A percentile compares a stretch with the other conserved stretches of the same genome.
Conservation (phyloP, 2,888 invertebrate species). For the Drosophila hamatofila region DNA sequence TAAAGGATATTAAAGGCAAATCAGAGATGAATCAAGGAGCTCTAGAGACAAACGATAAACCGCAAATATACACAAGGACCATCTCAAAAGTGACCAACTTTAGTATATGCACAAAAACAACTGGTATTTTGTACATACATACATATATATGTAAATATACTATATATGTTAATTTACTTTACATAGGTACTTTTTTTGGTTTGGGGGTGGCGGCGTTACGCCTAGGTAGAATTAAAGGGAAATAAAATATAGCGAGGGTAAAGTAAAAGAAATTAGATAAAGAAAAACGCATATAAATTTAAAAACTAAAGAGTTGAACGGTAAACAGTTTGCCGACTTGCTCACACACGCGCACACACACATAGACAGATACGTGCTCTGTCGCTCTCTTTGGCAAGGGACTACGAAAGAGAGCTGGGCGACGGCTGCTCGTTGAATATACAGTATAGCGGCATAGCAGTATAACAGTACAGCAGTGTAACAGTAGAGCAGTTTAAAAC, state of each 20-base stretch:
- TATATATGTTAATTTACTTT: slow-evolving; percentile 21
- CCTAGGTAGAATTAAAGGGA: slow-evolving; percentile 16
- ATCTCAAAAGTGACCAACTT: slow-evolving; percentile 96
- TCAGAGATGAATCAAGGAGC: slow-evolving; percentile 24
- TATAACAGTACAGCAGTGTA: neutral
- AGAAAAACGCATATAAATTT: slow-evolving; percentile 8
- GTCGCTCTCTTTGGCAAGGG: slow-evolving; percentile 46
- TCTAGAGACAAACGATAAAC: slow-evolving; percentile 47
- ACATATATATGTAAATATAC: slow-evolving; percentile 4
- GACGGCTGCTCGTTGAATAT: slow-evolving; percentile 26
- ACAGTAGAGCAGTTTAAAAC: neutral
- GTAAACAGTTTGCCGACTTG: slow-evolving; percentile 15
- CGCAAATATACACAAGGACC: slow-evolving; percentile 90
- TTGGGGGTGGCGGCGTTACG: slow-evolving; percentile 3
- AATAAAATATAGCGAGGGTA: slow-evolving; percentile 18
- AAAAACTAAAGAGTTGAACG: slow-evolving; percentile 16
- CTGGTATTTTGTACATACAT: slow-evolving; percentile 9
- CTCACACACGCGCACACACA: slow-evolving; percentile 24
- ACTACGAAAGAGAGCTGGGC: slow-evolving; percentile 39
- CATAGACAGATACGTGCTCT: slow-evolving; percentile 30
- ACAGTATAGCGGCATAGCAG: slow-evolving; percentile 9
- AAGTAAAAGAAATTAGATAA: neutral
- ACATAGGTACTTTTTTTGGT: slow-evolving; percentile 3
- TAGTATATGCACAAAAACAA: slow-evolving; percentile 35
- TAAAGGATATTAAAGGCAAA: slow-evolving; percentile 12